phyloP scores from a whole-genome alignment of 1,140 invertebrate species.

The Pseudachorutes palmiensis region DNA sequence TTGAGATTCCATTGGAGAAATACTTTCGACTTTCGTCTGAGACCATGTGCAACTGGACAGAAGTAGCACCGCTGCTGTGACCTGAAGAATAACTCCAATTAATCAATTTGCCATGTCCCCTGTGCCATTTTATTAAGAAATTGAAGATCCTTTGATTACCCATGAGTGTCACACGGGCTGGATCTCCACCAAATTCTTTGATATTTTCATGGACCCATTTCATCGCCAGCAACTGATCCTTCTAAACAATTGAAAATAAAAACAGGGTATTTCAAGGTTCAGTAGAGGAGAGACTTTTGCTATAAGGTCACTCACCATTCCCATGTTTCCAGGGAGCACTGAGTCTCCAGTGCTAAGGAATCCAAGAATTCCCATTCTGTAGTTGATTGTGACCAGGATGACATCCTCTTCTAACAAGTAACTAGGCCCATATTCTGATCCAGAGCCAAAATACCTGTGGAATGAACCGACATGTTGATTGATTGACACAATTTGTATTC shows the following conservation, averaged over 20 bases:
- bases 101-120: background rate
- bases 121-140: background rate
- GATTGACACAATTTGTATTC: too few species aligned
- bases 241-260: too few species aligned
- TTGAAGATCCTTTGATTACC: background rate
- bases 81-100: background rate
- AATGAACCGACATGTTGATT: too few species aligned
- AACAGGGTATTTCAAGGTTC: too few species aligned
- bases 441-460: background rate
- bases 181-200: conserved; percentile 5
- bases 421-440: conserved; percentile 6
- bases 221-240: conserved; percentile 1
- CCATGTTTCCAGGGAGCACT: background rate
- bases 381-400: conserved; percentile 9
- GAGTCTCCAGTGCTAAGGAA: background rate
- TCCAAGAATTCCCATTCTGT: background rate
- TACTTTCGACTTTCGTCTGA: background rate
- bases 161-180: background rate
- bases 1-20: background rate
- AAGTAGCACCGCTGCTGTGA: background rate
- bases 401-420: conserved; percentile 10
- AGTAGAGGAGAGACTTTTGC: too few species aligned
- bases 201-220: conserved; percentile 14
- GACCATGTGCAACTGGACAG: conserved; percentile 7
- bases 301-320: too few species aligned